Conservation (phyloP, 2,113 vertebrate species). For the Prietella phreatophila region DNA sequence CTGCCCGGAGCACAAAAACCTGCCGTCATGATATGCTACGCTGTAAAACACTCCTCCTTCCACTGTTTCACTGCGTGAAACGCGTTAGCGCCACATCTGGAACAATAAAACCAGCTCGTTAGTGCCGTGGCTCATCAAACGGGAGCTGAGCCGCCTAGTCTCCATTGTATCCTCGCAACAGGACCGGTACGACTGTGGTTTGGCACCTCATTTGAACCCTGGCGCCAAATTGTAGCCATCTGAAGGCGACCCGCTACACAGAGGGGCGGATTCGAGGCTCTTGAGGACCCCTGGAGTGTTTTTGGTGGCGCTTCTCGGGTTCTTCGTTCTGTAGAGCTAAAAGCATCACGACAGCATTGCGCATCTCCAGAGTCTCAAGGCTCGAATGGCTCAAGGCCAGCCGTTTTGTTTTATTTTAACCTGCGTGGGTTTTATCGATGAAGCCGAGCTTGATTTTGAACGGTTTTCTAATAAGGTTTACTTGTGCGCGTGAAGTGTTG, state of each 20-base stretch:
- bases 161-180: slow-evolving; percentile 28
- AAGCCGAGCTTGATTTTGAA: not conserved
- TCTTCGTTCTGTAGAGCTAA: not conserved
- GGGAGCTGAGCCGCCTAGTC: not conserved
- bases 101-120: not conserved
- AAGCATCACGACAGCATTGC: no score
- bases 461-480: not conserved
- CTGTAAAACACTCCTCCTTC: not conserved
- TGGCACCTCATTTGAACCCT: slow-evolving; percentile 55
- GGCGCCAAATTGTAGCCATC: slow-evolving; percentile 62
- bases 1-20: not conserved
- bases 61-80: not conserved
- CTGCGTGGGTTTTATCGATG: not conserved
- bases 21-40: not conserved
- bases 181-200: slow-evolving; percentile 21
- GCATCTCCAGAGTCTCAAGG: not conserved
- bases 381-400: not conserved
- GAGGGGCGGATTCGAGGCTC: slow-evolving; percentile 54
- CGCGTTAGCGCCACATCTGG: not conserved
- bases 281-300: slow-evolving; percentile 51
- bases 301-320: slow-evolving; percentile 12
- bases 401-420: no score
- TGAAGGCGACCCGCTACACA: slow-evolving; percentile 58
- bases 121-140: not conserved
- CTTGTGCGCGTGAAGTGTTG: no score